Evolutionary conservation across 2,888 invertebrate genomes (phyloP).

Genomic region (Anagyrus pseudococci): DNA sequence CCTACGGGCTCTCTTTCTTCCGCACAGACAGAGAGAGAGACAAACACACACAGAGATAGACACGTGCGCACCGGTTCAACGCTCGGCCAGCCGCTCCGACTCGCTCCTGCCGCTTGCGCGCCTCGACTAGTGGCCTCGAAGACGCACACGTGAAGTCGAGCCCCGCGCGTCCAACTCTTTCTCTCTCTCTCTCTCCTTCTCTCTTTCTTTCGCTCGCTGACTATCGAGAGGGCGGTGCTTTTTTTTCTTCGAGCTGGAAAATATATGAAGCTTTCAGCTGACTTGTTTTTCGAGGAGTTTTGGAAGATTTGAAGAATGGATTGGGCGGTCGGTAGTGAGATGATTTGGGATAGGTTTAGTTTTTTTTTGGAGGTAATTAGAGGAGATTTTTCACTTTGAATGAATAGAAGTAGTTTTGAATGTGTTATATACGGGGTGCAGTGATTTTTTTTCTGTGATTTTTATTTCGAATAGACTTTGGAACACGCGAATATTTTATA

Average conservation of each 20-base stretch:
- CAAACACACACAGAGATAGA: neutral
- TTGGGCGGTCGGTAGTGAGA: too few species aligned
- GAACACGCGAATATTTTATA: too few species aligned
- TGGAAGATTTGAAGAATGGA: too few species aligned
- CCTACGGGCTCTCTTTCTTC: neutral
- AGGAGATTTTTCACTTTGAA: too few species aligned
- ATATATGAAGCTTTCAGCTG: neutral
- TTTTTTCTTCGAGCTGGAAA: neutral
- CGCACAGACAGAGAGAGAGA: neutral
- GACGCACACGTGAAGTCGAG: neutral
- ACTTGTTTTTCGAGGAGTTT: neutral
- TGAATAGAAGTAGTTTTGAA: too few species aligned
- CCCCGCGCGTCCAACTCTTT: neutral
- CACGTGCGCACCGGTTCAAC: constrained; percentile 22
- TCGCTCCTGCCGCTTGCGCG: constrained; percentile 6
- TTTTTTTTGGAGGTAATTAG: too few species aligned
- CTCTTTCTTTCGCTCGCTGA: neutral
- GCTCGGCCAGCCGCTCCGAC: constrained; percentile 11
- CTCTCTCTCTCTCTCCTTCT: neutral
- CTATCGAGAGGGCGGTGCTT: neutral
- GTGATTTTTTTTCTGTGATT: too few species aligned
- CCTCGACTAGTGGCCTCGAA: neutral
- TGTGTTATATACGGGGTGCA: too few species aligned
- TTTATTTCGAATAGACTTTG: too few species aligned
- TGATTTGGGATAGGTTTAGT: too few species aligned